Evolutionary conservation across 1,140 invertebrate species (phyloP), one percentile per base, ranked within the genome.

Genomic region (Drosophila kepulauana): DNA sequence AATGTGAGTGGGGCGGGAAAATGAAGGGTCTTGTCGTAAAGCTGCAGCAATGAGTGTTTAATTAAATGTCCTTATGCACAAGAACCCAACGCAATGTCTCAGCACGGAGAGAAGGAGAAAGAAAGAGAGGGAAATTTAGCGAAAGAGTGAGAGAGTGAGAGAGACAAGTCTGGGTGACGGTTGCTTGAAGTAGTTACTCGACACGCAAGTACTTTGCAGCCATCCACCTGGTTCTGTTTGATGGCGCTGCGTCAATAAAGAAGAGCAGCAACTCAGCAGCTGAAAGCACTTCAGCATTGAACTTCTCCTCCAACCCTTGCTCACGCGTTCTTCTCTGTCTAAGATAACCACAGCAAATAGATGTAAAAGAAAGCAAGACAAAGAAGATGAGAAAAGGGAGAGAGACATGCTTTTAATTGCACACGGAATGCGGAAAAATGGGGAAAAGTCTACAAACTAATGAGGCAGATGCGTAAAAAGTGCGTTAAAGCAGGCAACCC

Each of bases 391-490:
- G 33, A 41, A 61, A 13, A 3, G 38, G 51, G 33, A 25, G 20
- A 58, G 30, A 46, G 28, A 41, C n/a, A 45, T 51, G 63, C 69
- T 66, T 67, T 73, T 73, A 73, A 73, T 73, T 73, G 70, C 64
- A 58, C 43, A 13, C 1, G n/a, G 16, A 1, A 20, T 20, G 16
- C 10, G 48, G 49, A 16, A 6, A 41, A 56, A 38, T 16, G 64
- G 58, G 59, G 52, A 65, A 57, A 75, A 68, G 46, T 78, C 41
- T 45, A 35, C 46, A 3, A 62, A 62, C 79, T 82, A 81, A 82
- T 82, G 75, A 79, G 79, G 75, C 80, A 79, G 69, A 25, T 30
- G 48, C 69, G 69, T 72, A 58, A 72, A 80, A 82, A 81, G 80
- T 82, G 79, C 79, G 80, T 82, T 75, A 82, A 82, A 75, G 10